These are phyloP conservation scores for Argya squamiceps DNA, from an alignment of 2,797 vertebrate genomes.

Conservation along the genomic window DNA sequence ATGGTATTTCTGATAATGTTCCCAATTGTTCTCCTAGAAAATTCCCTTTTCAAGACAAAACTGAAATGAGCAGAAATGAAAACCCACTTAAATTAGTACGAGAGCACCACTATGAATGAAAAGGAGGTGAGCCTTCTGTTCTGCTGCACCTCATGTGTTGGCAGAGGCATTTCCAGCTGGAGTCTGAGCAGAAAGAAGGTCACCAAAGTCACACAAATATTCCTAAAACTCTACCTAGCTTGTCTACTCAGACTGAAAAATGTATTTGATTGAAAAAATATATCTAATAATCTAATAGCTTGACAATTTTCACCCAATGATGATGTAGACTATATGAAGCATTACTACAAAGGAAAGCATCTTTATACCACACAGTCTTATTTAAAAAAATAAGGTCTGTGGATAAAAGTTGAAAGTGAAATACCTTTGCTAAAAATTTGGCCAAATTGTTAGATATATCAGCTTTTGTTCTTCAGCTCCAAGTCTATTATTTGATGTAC, in stretches of 20 bases:
- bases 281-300: not conserved
- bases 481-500: not conserved
- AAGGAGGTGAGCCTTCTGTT: not conserved
- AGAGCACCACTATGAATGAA: not conserved
- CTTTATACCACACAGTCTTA: not conserved
- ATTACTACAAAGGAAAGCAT: not conserved
- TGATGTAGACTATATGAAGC: not conserved
- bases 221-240: not conserved
- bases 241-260: not conserved
- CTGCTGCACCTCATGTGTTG: not conserved
- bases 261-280: not conserved
- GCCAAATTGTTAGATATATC: not conserved
- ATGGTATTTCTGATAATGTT: not conserved
- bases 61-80: not conserved
- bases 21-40: not conserved
- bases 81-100: not conserved
- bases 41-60: not conserved
- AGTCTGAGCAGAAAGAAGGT: not conserved
- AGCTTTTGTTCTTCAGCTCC: not conserved
- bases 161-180: not conserved
- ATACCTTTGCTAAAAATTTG: not conserved
- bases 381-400: not conserved
- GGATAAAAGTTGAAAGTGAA: not conserved
- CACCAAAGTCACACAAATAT: not conserved
- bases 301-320: not conserved